Base-by-base conservation (phyloP, 2,888 invertebrate genomes). In the Brachyopa scutellaris region DNA sequence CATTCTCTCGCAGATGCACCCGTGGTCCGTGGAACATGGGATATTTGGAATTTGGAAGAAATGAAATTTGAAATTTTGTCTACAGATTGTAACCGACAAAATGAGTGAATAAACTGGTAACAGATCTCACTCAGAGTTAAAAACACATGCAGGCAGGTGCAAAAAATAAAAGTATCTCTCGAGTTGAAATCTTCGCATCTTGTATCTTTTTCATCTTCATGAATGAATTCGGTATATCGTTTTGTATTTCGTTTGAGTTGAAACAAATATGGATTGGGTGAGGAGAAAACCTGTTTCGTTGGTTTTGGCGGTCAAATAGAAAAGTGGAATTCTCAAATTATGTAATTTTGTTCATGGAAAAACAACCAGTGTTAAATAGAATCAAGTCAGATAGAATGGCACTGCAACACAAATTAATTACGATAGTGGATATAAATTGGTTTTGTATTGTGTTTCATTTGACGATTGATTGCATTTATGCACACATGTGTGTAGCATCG, bases 231-330 rank as follows among this genome's bases (percentile, higher is more conserved):
- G n/a, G 15, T 62, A 36, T 8, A 33, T 19, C 33, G 33, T 21
- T 61, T 47, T 26, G 26, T 42, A 26, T 31, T 42, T 21, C 11
- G 29, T 61, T 55, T 21, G 42, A 31, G 42, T 42, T 19, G n/a
- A 26, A 29, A 59, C 11, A 29, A 59, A 42, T 29, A 45, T n/a
- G 59, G 29, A 19, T 31, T 7, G 42, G 17, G 45, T 29, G 42
- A 45, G 36, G 59, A 19, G 11, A 40, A 36, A 62, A 47, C 62
- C 45, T 21, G 47, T 62, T 62, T 62, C 8, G 1, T 36, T n/a
- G n/a, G n/a, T 62, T 62, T 49, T 36, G 47, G 62, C 47, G 47
- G 36, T 49, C 47, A 62, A 62, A 62, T 33, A 15, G 47, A 47
- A 15, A 62, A 49, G 31, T 62, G 21, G 31, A 36, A 51, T 51